Conservation (phyloP, 2,797 vertebrate species). For the Danionella dracula region DNA sequence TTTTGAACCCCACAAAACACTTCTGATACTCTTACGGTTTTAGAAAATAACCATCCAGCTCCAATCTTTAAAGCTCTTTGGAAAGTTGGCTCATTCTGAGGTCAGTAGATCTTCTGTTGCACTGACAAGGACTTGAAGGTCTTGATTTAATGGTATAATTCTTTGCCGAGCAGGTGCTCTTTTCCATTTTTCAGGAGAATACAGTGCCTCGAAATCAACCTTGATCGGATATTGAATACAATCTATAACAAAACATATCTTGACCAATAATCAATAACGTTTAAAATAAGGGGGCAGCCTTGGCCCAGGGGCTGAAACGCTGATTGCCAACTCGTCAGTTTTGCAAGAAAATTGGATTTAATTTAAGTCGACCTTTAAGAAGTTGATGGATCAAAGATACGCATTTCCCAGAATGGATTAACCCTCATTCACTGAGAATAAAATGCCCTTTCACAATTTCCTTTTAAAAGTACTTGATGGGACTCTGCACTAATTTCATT, state of each 20-base stretch:
- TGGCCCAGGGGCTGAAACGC: no score
- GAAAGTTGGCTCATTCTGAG: not conserved
- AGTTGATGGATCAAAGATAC: slow-evolving; percentile 19
- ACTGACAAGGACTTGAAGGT: not conserved
- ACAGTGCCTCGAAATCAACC: no score
- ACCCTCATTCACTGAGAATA: slow-evolving; percentile 31
- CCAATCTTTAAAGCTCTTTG: not conserved
- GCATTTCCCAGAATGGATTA: slow-evolving; percentile 25
- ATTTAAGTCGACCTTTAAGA: slow-evolving; percentile 46
- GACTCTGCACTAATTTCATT: no score
- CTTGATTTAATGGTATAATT: not conserved
- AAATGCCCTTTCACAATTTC: slow-evolving; percentile 12
- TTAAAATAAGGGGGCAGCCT: no score
- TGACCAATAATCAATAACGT: not conserved
- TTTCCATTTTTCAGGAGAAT: not conserved
- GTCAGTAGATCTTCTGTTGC: not conserved
- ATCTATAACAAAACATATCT: not conserved
- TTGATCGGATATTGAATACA: no score
- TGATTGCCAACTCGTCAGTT: no score
- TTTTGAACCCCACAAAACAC: slow-evolving; percentile 29
- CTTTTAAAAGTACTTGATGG: no score
- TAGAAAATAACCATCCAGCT: slow-evolving; percentile 23
- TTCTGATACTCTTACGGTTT: slow-evolving; percentile 5
- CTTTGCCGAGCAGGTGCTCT: not conserved
- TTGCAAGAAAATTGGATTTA: slow-evolving; percentile 32